phyloP scores from a whole-genome alignment of 1,140 invertebrate species.

The Sitodiplosis mosellana region DNA sequence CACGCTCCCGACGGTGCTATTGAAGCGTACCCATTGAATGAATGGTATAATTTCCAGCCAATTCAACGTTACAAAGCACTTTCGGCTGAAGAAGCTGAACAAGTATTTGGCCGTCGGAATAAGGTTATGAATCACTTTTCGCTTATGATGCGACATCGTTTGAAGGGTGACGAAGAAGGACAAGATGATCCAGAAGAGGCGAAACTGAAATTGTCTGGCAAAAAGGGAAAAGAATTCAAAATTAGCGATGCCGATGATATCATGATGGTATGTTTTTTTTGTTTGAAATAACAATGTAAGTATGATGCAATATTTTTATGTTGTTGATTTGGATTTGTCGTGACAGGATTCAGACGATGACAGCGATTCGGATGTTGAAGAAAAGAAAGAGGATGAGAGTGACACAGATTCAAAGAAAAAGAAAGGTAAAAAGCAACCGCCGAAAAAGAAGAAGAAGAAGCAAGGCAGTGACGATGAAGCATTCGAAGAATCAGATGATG shows the following conservation, averaged over 20 bases:
- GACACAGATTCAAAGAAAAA: slow-evolving; percentile 36
- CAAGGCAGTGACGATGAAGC: slow-evolving; percentile 69
- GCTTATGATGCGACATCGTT: slow-evolving; percentile 75
- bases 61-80: slow-evolving; percentile 69
- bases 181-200: slow-evolving; percentile 51
- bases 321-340: too few species aligned
- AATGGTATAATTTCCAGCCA: slow-evolving; percentile 67
- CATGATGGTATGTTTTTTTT: slow-evolving; percentile 29
- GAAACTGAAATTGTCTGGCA: slow-evolving; percentile 16
- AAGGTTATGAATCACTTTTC: slow-evolving; percentile 91
- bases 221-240: slow-evolving; percentile 50
- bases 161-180: slow-evolving; percentile 67
- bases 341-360: slow-evolving; percentile 51
- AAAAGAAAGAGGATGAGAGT: slow-evolving; percentile 43
- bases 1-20: slow-evolving; percentile 85
- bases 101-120: slow-evolving; percentile 85
- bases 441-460: slow-evolving; percentile 56
- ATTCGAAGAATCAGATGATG: slow-evolving; percentile 90
- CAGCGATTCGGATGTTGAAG: slow-evolving; percentile 36
- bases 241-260: slow-evolving; percentile 90
- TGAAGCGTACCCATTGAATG: slow-evolving; percentile 84
- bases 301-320: too few species aligned
- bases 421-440: slow-evolving; percentile 36
- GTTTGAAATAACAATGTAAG: too few species aligned
- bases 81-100: slow-evolving; percentile 90